A percentile compares a stretch with the other conserved stretches of the same genome.
Evolutionary conservation across 2,113 vertebrate genomes (phyloP).

Genomic region (Hyla sarda): DNA sequence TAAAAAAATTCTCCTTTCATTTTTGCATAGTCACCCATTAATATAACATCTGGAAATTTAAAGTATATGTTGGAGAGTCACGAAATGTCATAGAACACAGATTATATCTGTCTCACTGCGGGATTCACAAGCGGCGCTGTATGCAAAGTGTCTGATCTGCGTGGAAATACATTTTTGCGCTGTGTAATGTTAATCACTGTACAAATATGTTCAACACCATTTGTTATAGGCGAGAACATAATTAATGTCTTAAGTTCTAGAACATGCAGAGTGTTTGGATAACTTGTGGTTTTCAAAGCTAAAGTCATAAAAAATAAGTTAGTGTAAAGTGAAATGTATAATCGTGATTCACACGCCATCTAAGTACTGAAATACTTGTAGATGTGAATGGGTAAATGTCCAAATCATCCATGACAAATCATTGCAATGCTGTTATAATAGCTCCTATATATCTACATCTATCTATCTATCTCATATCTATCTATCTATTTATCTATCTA

Average conservation of each 20-base stretch:
- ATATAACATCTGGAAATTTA: background rate
- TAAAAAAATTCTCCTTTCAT: background rate
- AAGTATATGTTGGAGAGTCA: background rate
- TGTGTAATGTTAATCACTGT: constrained; percentile 12
- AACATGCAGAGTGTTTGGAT: background rate
- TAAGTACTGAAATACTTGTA: background rate
- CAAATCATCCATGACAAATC: background rate
- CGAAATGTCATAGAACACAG: background rate
- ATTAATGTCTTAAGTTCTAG: background rate
- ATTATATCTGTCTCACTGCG: background rate
- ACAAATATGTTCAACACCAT: constrained; percentile 20
- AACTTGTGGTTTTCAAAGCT: background rate
- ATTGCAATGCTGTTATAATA: background rate
- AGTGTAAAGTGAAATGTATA: background rate
- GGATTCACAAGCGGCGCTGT: background rate
- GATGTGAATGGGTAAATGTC: background rate
- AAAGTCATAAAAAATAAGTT: background rate
- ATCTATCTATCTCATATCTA: background rate
- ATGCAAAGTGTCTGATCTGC: background rate
- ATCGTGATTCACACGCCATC: background rate
- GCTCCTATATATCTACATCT: background rate
- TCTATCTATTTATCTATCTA: background rate
- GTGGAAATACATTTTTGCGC: background rate
- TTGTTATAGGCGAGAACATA: constrained; percentile 13
- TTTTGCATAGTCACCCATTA: background rate